These are phyloP conservation scores for Nycticorax nycticorax DNA, from an alignment of 2,113 vertebrate genomes.

Conservation along the genomic window DNA sequence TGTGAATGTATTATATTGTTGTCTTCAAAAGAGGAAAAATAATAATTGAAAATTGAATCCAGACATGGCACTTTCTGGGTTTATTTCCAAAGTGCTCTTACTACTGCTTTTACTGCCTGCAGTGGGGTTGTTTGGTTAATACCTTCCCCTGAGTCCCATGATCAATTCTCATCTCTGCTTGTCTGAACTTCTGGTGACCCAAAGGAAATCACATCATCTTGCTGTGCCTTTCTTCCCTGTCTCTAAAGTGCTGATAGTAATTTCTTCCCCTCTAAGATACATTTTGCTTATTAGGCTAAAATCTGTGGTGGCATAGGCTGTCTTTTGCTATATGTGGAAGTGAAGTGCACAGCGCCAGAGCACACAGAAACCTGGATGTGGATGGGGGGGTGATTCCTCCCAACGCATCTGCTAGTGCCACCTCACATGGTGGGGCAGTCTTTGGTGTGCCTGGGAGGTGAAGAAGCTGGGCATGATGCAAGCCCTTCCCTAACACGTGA, in stretches of 20 bases:
- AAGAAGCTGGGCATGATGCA: background rate
- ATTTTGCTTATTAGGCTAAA: background rate
- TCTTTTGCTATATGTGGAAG: background rate
- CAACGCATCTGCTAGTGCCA: background rate
- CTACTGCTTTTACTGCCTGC: rapidly evolving
- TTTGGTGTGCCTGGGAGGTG: background rate
- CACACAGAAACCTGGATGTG: background rate
- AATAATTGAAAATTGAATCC: background rate
- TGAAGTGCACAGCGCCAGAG: background rate
- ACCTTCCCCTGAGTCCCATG: background rate
- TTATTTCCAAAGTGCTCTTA: background rate
- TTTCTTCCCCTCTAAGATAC: background rate
- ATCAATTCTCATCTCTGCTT: background rate
- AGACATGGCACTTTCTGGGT: background rate
- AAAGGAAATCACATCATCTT: background rate
- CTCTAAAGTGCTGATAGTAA: background rate
- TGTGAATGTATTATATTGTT: background rate
- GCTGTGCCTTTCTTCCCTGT: background rate
- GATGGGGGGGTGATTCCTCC: background rate
- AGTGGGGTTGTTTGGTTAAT: background rate
- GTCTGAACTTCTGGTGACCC: background rate
- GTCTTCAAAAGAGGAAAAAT: background rate
- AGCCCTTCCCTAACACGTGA: background rate
- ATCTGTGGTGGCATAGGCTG: background rate
- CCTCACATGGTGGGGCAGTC: background rate